These are phyloP conservation scores for Myotis findleyi DNA, from an alignment of 2,797 vertebrate species.

Conservation along the genomic window DNA sequence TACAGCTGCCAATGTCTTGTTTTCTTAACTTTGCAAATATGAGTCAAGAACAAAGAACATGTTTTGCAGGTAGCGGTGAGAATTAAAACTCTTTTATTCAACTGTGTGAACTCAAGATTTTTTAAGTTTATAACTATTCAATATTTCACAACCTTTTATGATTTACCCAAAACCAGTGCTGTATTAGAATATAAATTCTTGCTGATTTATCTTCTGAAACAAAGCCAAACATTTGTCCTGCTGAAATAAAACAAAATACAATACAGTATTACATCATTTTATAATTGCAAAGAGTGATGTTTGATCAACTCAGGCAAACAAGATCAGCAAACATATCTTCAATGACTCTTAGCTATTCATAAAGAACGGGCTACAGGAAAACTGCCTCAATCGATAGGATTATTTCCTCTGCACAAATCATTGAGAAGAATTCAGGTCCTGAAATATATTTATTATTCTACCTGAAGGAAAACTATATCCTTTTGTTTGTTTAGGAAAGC, in stretches of 20 bases:
- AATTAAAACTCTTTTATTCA: neutral
- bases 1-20: neutral
- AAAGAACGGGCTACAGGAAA: neutral
- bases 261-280: neutral
- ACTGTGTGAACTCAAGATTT: neutral
- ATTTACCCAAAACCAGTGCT: neutral
- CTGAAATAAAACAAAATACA: neutral
- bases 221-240: neutral
- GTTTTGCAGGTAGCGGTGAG: neutral
- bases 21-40: conserved; percentile 40
- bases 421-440: conserved; percentile 89
- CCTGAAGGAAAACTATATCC: conserved; percentile 90
- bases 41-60: neutral
- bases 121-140: neutral
- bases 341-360: neutral
- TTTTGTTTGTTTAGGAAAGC: conserved; percentile 69
- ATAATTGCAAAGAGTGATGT: neutral
- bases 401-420: conserved; percentile 82
- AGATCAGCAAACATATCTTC: neutral
- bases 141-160: neutral
- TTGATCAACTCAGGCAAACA: neutral
- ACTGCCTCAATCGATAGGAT: neutral
- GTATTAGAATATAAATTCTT: neutral
- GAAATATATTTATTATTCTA: conserved; percentile 90
- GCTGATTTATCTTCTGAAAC: neutral